A percentile compares a stretch with the other conserved stretches of the same genome.
Evolutionary conservation across 2,888 invertebrate species (phyloP).

Genomic region (Aphodius sticticus): DNA sequence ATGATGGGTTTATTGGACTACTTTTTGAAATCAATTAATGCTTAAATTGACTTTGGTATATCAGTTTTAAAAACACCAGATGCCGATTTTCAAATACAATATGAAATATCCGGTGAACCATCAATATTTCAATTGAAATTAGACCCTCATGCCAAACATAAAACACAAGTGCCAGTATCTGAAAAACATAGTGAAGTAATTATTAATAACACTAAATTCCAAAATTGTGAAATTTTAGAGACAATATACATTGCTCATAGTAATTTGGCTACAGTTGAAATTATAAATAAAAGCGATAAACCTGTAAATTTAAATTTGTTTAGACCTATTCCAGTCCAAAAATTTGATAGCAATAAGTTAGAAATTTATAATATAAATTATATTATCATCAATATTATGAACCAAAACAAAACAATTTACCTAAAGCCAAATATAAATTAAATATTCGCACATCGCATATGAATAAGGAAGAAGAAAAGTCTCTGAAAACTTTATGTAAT

Average conservation of each 20-base stretch:
- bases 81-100: not conserved
- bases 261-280: no score
- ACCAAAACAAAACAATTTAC: not conserved
- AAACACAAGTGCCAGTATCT: not conserved
- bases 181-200: not conserved
- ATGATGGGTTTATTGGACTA: not conserved
- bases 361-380: not conserved
- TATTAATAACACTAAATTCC: not conserved
- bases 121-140: not conserved
- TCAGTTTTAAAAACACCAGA: not conserved
- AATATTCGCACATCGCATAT: not conserved
- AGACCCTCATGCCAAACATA: not conserved
- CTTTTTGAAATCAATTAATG: not conserved
- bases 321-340: not conserved
- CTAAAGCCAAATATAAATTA: no score
- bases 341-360: not conserved
- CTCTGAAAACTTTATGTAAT: slow-evolving; percentile 38
- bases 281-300: not conserved
- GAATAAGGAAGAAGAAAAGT: not conserved
- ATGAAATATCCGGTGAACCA: not conserved
- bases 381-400: not conserved
- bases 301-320: not conserved
- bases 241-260: not conserved
- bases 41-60: no score
- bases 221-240: not conserved